Base-by-base conservation (phyloP, 92 coral and sea anemone species). In the Siderastrea siderea region DNA sequence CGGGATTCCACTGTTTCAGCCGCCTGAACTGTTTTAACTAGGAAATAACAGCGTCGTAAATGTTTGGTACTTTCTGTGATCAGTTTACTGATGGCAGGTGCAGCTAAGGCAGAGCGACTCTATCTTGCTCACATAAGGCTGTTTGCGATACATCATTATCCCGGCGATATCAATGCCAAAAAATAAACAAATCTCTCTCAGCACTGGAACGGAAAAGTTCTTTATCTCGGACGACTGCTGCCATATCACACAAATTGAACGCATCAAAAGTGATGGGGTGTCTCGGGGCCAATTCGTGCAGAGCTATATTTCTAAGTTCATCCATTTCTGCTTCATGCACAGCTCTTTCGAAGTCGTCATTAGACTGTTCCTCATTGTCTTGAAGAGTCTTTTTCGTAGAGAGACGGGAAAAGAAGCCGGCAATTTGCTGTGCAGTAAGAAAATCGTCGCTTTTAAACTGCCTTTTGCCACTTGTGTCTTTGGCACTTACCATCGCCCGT, bases 331-430 rank as follows among this genome's bases (percentile, higher is more conserved):
- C 86, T 70, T 80, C 91, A 86, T 78, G 82, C 60, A 86, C 68
- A 74, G 90, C 90, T 50, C 83, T 68, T 79, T 86, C 86, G 49
- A 79, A 68, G 68, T 86, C 90, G 72, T 86, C 90, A 68, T 77
- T 75, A 83, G 71, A 26, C 38, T 26, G 67, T 70, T 87, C 90
- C 70, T 87, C 91, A 58, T 70, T 69, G 80, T 71, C 69, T 61
- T 67, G 79, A 45, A 79, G 90, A 38, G 84, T 51, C 75, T 86
- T 78, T 76, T 86, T 86, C 66, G 90, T 86, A 54, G 86, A 80
- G 68, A 86, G 83, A 65, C 86, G 74, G 77, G 85, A 86, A 85
- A 86, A 77, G 90, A 86, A 78, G 79, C 83, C 83, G 74, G 77
- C 74, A 67, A 87, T 81, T 81, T 87, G 81, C 80, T 86, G 58